Conservation (phyloP, 2,797 vertebrate species). For the Nyctibius grandis region DNA sequence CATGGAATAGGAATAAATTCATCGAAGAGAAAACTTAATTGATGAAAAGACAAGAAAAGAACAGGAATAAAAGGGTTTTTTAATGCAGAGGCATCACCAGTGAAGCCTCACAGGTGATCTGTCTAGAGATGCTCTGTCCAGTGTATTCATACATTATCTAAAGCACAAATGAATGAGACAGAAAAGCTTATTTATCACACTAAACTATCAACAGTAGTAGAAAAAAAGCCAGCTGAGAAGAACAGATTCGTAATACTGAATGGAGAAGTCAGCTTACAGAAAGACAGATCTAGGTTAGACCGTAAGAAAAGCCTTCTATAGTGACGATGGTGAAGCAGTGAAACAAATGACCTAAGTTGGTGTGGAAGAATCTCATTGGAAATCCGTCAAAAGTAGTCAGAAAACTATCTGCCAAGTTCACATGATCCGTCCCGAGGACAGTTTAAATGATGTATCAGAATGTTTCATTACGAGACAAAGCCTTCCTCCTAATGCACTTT, state of each 20-base stretch:
- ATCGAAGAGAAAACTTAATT: background rate
- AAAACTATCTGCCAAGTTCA: background rate
- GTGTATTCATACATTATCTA: background rate
- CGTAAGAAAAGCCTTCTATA: background rate
- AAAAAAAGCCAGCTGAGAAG: background rate
- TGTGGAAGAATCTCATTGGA: background rate
- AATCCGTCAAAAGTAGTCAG: background rate
- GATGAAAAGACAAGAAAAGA: background rate
- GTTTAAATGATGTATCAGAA: background rate
- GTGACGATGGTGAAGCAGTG: background rate
- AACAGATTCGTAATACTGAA: background rate
- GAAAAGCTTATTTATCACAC: background rate
- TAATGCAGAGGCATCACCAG: background rate
- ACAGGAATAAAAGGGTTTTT: background rate
- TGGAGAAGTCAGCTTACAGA: background rate
- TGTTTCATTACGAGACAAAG: background rate
- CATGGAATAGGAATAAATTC: background rate
- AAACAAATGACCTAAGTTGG: background rate
- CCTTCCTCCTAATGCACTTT: background rate
- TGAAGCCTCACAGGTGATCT: background rate
- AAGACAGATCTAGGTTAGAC: background rate
- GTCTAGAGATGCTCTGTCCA: background rate
- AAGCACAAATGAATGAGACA: background rate
- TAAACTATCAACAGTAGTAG: background rate
- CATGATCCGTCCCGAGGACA: background rate